Evolutionary conservation across 2,113 vertebrate genomes (phyloP).

Genomic region (Hypomesus transpacificus): DNA sequence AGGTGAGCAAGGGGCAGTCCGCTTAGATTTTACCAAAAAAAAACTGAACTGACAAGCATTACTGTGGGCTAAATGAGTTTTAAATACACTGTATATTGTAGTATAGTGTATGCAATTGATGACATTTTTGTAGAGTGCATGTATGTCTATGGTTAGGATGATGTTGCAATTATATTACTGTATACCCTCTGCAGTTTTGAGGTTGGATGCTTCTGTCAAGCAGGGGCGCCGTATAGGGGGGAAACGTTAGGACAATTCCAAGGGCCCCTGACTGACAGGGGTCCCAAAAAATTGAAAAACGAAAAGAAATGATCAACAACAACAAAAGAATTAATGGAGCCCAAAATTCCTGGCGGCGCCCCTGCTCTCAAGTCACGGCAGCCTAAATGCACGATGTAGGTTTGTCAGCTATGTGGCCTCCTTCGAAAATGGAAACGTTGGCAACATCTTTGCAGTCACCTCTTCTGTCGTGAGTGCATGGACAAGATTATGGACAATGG

Average conservation of each 20-base stretch:
- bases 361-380: background rate
- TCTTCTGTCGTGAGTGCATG: background rate
- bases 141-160: background rate
- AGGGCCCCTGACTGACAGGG: no score
- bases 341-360: no score
- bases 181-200: background rate
- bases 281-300: no score
- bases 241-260: no score
- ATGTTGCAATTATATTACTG: background rate
- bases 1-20: background rate
- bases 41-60: background rate
- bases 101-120: no score
- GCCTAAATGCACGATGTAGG: background rate
- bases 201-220: background rate
- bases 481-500: slow-evolving; percentile 2
- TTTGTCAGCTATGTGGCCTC: slow-evolving; percentile 2
- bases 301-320: no score
- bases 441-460: slow-evolving; percentile 4
- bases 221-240: no score
- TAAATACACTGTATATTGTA: no score
- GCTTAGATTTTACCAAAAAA: background rate
- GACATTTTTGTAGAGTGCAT: no score
- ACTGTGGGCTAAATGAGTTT: background rate
- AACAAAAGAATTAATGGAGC: no score
- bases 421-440: slow-evolving; percentile 8